These are phyloP conservation scores for Rambutsinella grinnellia DNA, from an alignment of 2,888 invertebrate species.

Conservation along the genomic window DNA sequence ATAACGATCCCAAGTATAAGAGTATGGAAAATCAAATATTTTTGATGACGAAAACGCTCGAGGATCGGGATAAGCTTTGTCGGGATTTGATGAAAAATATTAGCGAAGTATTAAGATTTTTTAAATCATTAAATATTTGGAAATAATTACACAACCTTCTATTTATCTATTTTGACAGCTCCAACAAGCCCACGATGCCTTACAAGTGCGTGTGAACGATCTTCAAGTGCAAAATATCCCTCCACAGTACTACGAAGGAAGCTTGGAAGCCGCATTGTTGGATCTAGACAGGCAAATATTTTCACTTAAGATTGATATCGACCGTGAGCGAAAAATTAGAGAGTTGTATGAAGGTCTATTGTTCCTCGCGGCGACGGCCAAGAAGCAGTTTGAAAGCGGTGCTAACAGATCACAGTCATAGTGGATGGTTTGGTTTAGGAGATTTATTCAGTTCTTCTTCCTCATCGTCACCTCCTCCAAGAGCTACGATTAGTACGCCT, in stretches of 20 bases:
- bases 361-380: slow-evolving; percentile 58
- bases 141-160: background rate
- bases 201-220: slow-evolving; percentile 75
- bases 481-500: background rate
- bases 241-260: slow-evolving; percentile 41
- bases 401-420: slow-evolving; percentile 15
- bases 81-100: slow-evolving; percentile 89
- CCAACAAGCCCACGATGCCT: slow-evolving; percentile 86
- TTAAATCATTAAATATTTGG: too few relatives aligned
- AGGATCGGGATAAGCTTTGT: slow-evolving; percentile 87
- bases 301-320: slow-evolving; percentile 58
- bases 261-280: slow-evolving; percentile 49
- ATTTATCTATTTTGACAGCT: slow-evolving; percentile 70
- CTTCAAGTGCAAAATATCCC: slow-evolving; percentile 21
- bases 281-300: slow-evolving; percentile 59
- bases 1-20: slow-evolving; percentile 55
- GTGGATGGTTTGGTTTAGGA: slow-evolving; percentile 44
- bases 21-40: slow-evolving; percentile 49
- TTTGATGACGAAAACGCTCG: slow-evolving; percentile 72
- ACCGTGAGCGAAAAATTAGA: slow-evolving; percentile 60
- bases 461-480: slow-evolving; percentile 4
- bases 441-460: slow-evolving; percentile 31
- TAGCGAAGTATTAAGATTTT: slow-evolving; percentile 73
- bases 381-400: slow-evolving; percentile 39
- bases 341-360: slow-evolving; percentile 62